Base-by-base conservation (phyloP, 2,113 vertebrate species). In the Pedetes capensis region DNA sequence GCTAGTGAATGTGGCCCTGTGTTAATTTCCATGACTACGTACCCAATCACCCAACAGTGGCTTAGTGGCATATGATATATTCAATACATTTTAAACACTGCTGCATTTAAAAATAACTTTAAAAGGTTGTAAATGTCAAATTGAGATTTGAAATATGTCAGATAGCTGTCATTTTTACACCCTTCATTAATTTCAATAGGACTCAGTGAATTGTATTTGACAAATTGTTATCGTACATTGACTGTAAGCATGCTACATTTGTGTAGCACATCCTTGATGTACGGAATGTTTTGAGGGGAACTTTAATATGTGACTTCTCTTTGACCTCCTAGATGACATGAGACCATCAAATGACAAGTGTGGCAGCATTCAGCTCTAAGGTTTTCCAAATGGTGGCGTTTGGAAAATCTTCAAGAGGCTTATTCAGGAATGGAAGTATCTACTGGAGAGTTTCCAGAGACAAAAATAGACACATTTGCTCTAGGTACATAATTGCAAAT, bases 151-250 rank as follows among this genome's bases (percentile, higher is more conserved):
- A 98, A 98, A 97, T 97, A 97, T 96, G 96, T 97, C 97, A 97
- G 94, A 97, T 97, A 96, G 94, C 96, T 97, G 97, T 98, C 97
- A 97, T 97, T 97, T 97, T 96, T 97, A 96, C 89, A 97, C 96
- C 96, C 97, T 98, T 97, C 97, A 96, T 98, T 98, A 97, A 96
- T 97, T 97, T 97, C 97, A 96, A 39, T 97, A 95, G 96, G 96
- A 96, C 93, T 97, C 94, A 96, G 91, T 97, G 96, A 97, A 95
- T 97, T 97, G 92, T 92, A 92, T 95, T 97, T 98, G 96, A 96
- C 97, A 98, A 95, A 97, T 86, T 96, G 96, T 97, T 97, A 97
- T 93, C 95, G 64, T 92, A 96, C 94, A 42, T 72, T 93, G 96
- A 96, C 76, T 92, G 42, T 61, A 78, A 94, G 75, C 87, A 63